Conservation (phyloP, 64 coral and sea anemone genomes). For the Hydrozoanthus tunicans region DNA sequence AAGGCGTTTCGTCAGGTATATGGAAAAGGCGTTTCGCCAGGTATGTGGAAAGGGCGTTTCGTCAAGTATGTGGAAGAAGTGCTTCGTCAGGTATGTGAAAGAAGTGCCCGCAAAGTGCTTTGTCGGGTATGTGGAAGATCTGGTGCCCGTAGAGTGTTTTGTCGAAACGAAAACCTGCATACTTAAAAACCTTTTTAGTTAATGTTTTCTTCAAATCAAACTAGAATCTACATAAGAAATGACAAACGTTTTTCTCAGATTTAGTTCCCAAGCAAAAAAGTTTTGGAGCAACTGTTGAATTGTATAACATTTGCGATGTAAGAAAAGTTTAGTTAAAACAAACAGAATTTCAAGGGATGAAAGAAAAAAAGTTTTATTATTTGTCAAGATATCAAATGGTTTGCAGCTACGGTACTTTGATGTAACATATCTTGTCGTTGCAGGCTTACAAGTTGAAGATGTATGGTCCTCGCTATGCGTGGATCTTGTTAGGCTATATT, state of each 20-base stretch:
- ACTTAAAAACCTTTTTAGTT: no score
- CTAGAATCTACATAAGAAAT: no score
- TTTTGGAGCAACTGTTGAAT: no score
- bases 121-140: slow-evolving; percentile 71
- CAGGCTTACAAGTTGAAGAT: slow-evolving; percentile 81
- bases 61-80: background rate
- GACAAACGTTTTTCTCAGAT: no score
- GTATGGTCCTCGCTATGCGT: slow-evolving; percentile 77
- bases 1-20: background rate
- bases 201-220: no score
- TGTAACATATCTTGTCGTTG: background rate
- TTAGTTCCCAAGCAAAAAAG: no score
- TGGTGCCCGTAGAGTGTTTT: background rate
- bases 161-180: no score
- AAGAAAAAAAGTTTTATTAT: no score
- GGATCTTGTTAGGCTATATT: slow-evolving; percentile 81
- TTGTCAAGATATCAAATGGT: background rate
- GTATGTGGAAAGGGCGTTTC: background rate
- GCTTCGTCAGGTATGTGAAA: background rate
- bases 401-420: background rate
- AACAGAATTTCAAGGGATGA: no score
- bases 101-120: slow-evolving; percentile 81
- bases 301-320: no score
- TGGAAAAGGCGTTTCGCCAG: background rate
- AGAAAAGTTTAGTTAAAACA: no score